A percentile compares a stretch with the other conserved stretches of the same genome.
Conservation (phyloP, 2,797 vertebrate species). For the Notolabrus celidotus region DNA sequence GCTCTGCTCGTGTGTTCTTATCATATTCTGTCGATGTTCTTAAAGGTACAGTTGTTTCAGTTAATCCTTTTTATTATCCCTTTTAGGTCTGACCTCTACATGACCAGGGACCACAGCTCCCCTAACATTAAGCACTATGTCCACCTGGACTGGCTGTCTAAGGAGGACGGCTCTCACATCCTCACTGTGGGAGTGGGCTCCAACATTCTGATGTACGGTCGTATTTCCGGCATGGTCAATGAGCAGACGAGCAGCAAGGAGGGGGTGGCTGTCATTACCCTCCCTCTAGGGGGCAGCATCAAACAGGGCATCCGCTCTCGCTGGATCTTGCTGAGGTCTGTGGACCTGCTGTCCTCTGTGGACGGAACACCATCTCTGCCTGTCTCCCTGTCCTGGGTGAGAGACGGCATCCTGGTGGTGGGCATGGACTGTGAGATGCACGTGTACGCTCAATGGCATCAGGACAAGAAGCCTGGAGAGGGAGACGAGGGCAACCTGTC, state of each 20-base stretch:
- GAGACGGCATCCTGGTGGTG: constrained; percentile 97
- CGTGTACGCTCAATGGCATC: constrained; percentile 98
- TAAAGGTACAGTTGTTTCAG: too few relatives aligned
- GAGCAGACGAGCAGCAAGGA: constrained; percentile 95
- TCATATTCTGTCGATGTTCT: constrained; percentile 1
- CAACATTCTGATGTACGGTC: constrained; percentile 98
- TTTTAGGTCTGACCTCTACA: constrained; percentile 92
- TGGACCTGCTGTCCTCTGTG: constrained; percentile 95
- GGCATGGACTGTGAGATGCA: constrained; percentile 99
- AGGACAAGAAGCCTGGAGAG: constrained; percentile 89
- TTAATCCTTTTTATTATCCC: constrained; percentile 2
- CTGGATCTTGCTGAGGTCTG: constrained; percentile 94
- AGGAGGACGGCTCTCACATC: constrained; percentile 98
- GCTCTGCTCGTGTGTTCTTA: constrained; percentile 3
- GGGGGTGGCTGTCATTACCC: constrained; percentile 94
- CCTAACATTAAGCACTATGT: constrained; percentile 98
- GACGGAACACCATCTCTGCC: constrained; percentile 96
- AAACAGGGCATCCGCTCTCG: constrained; percentile 97
- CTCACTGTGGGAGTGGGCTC: constrained; percentile 97
- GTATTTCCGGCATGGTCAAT: constrained; percentile 95
- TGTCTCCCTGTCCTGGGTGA: constrained; percentile 97
- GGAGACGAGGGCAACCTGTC: constrained; percentile 82
- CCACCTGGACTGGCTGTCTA: constrained; percentile 98
- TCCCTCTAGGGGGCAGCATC: constrained; percentile 98
- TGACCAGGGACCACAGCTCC: constrained; percentile 89